Evolutionary conservation across 1,140 invertebrate species (phyloP).

Genomic region (Lepeophtheirus salmonis): DNA sequence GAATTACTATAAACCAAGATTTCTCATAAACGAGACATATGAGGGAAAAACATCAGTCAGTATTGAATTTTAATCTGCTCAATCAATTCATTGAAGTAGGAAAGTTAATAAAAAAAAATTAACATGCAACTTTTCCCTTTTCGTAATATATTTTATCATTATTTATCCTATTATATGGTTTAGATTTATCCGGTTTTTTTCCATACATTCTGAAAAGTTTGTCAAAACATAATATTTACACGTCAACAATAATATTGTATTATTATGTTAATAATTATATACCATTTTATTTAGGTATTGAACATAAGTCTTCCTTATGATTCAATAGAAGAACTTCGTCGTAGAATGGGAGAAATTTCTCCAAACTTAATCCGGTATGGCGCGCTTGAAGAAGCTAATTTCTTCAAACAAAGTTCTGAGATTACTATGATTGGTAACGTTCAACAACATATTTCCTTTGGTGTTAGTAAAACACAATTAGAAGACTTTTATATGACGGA

Average conservation of each 20-base stretch:
- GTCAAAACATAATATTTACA: slow-evolving; percentile 2
- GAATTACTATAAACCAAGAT: too few species aligned
- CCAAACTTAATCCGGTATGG: slow-evolving; percentile 73
- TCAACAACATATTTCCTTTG: slow-evolving; percentile 37
- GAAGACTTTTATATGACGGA: slow-evolving; percentile 98
- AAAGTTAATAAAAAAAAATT: too few species aligned
- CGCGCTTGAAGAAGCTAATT: slow-evolving; percentile 59
- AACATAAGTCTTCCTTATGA: slow-evolving; percentile 74
- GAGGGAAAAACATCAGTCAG: too few species aligned
- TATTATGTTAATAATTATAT: slow-evolving; percentile 4
- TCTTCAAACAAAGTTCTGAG: slow-evolving; percentile 50
- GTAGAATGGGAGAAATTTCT: slow-evolving; percentile 58
- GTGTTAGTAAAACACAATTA: slow-evolving; percentile 55
- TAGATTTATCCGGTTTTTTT: not conserved
- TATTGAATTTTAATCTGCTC: too few species aligned
- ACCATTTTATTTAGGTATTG: slow-evolving; percentile 39
- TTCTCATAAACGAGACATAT: too few species aligned
- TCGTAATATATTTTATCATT: not conserved
- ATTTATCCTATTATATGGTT: not conserved
- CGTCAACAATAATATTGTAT: not conserved
- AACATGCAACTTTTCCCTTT: not conserved
- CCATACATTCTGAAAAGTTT: not conserved
- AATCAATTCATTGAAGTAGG: too few species aligned
- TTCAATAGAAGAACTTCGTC: slow-evolving; percentile 57
- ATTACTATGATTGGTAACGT: slow-evolving; percentile 37